Percentiles rank a stretch among this genome's conserved stretches.
Conservation (phyloP, 30 jellyfish, hydroid and myxozoan genomes). For the Phacellophora camtschatica region DNA sequence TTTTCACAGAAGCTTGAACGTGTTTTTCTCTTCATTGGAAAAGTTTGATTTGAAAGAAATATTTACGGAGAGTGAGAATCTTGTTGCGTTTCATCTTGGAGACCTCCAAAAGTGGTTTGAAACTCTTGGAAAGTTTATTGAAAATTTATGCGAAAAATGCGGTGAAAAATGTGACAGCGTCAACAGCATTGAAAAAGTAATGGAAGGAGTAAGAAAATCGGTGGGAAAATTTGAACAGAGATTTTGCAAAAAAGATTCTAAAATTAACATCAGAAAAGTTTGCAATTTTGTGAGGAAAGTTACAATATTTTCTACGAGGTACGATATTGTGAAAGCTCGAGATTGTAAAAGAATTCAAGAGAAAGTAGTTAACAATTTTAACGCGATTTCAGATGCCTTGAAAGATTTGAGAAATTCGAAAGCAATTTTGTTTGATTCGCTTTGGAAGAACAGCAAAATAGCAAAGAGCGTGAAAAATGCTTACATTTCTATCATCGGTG, state of each 20-base stretch:
- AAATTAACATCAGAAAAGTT: background rate
- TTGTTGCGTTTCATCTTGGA: constrained; percentile 49
- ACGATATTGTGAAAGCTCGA: background rate
- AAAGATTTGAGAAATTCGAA: constrained; percentile 50
- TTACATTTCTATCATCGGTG: constrained; percentile 21
- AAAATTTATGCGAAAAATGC: constrained; percentile 63
- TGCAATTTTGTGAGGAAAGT: constrained; percentile 41
- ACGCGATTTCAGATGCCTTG: constrained; percentile 52
- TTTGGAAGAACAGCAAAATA: constrained; percentile 51
- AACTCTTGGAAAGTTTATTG: constrained; percentile 54
- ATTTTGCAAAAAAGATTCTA: constrained; percentile 22
- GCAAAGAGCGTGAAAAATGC: background rate
- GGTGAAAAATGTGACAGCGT: constrained; percentile 53
- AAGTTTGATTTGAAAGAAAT: constrained; percentile 53
- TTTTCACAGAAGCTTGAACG: constrained; percentile 40
- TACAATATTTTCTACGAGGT: background rate
- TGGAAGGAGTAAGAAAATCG: constrained; percentile 9
- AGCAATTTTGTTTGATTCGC: constrained; percentile 20
- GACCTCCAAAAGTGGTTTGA: constrained; percentile 87
- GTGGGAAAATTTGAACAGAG: constrained; percentile 18
- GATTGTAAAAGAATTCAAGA: constrained; percentile 44
- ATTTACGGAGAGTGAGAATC: constrained; percentile 62
- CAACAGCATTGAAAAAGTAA: constrained; percentile 5
- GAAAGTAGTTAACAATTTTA: constrained; percentile 30
- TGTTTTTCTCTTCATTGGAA: constrained; percentile 54